A percentile compares a stretch with the other conserved stretches of the same genome.
Evolutionary conservation across 2,888 invertebrate species (phyloP).

Genomic region (Deroplatys truncata): DNA sequence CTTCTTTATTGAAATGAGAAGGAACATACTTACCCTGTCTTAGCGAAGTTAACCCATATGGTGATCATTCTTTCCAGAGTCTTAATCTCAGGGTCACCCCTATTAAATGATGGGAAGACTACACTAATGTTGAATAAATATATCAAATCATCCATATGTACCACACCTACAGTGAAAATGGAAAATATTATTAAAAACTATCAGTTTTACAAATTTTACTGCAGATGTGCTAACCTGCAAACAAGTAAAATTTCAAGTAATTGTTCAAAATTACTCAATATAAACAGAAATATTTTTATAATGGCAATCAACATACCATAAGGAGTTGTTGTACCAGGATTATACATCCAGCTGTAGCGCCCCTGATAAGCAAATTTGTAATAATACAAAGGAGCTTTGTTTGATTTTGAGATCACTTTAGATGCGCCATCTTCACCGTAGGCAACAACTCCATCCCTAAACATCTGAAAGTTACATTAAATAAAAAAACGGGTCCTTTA

Average conservation of each 20-base stretch:
- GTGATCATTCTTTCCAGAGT: constrained; percentile 46
- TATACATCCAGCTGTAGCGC: background rate
- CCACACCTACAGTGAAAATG: constrained; percentile 40
- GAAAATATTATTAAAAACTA: no score
- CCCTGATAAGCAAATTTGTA: background rate
- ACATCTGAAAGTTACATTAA: constrained; percentile 45
- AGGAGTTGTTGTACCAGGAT: background rate
- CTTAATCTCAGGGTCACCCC: constrained; percentile 44
- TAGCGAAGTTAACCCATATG: constrained; percentile 46
- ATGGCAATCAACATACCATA: background rate
- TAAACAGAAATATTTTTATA: background rate
- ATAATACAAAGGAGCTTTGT: constrained; percentile 43
- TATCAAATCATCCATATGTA: constrained; percentile 52
- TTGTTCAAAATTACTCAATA: no score
- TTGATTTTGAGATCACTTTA: constrained; percentile 55
- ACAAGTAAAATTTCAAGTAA: no score
- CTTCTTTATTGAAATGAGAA: no score
- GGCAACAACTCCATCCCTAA: constrained; percentile 57
- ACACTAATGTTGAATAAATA: constrained; percentile 46
- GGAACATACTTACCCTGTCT: constrained; percentile 25
- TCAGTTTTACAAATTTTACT: no score
- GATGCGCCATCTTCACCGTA: constrained; percentile 58
- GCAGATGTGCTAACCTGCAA: no score
- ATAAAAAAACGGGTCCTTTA: background rate
- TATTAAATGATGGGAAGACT: constrained; percentile 42